Percentiles rank a stretch among this genome's conserved stretches.
These are phyloP conservation scores for Mustelus asterias DNA, from an alignment of 2,113 vertebrate genomes.

Conservation along the genomic window DNA sequence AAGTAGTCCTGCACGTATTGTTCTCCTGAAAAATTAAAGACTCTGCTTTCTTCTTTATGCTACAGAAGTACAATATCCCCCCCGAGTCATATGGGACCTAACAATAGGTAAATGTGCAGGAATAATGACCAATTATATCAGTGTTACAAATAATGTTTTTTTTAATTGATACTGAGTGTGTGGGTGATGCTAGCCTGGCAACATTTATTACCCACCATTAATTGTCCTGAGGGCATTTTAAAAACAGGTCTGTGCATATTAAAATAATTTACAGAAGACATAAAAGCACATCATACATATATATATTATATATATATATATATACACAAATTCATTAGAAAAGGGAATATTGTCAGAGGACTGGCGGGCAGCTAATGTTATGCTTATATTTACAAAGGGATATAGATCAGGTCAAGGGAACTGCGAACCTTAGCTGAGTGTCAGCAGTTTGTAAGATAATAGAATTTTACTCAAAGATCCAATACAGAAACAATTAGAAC, in stretches of 20 bases:
- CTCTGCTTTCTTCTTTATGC: not conserved
- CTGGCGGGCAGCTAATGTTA: not conserved
- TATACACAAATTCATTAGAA: not conserved
- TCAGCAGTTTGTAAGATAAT: not conserved
- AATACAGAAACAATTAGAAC: not conserved
- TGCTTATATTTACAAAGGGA: not conserved
- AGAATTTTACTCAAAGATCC: not conserved
- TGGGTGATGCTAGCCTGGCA: not conserved
- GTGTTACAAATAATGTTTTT: not conserved
- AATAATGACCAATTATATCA: not conserved
- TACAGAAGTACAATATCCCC: not conserved
- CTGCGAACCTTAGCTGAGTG: not conserved
- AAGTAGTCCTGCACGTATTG: not conserved
- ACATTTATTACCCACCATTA: not conserved
- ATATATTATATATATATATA: not conserved
- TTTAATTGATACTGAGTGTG: not conserved
- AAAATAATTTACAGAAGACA: not conserved
- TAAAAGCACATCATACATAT: not conserved
- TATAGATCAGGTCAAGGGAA: not conserved
- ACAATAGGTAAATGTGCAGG: not conserved
- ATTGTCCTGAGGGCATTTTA: not conserved
- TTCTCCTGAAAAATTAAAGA: not conserved
- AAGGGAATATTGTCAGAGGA: not conserved
- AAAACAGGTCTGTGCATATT: not conserved
- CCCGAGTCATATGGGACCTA: not conserved